Evolutionary conservation across 2,797 vertebrate species (phyloP).

Genomic region (Cheirogaleus major): DNA sequence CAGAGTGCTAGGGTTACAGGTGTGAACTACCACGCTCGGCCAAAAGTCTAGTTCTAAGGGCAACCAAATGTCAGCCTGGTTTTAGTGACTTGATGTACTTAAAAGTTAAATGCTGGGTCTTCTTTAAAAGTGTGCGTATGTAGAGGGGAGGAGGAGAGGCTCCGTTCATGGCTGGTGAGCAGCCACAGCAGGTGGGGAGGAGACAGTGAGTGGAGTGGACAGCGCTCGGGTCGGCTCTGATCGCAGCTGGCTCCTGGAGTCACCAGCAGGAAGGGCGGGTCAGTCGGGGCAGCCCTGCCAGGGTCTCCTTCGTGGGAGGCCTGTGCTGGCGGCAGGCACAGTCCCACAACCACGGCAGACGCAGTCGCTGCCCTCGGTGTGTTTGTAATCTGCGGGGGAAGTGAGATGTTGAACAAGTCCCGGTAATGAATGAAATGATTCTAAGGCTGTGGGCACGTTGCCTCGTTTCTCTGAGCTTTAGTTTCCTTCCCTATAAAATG

Average conservation of each 20-base stretch:
- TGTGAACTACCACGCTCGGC: no score
- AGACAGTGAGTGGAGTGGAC: not conserved
- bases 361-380: rapidly evolving
- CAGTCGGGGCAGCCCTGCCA: rapidly evolving
- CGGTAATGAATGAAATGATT: not conserved
- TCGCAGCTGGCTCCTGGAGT: not conserved
- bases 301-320: not conserved
- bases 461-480: not conserved
- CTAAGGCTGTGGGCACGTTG: not conserved
- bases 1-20: no score
- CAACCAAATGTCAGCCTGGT: no score
- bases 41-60: no score
- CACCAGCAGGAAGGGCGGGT: rapidly evolving
- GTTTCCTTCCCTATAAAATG: not conserved
- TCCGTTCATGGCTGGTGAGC: not conserved
- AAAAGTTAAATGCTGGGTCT: no score
- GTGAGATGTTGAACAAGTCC: not conserved
- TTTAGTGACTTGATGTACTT: no score
- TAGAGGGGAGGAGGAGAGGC: not conserved
- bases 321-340: not conserved
- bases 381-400: not conserved
- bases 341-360: not conserved
- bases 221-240: rapidly evolving
- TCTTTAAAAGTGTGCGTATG: no score
- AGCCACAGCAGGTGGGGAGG: not conserved